phyloP scores from a whole-genome alignment of 2,888 invertebrate genomes.

The Chaitophorus viminalis region DNA sequence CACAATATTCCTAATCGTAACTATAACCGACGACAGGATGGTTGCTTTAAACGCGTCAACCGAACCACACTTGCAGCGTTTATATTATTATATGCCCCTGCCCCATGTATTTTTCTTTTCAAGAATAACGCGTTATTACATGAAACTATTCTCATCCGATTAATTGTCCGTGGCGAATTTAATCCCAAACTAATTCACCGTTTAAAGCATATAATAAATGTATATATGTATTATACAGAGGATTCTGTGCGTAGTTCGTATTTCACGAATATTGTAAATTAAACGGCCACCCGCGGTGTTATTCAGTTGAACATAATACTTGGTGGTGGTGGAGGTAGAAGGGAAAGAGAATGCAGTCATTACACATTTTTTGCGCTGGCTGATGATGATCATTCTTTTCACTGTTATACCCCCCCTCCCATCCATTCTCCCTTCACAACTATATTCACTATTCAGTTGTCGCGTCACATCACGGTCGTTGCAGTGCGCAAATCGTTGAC shows the following conservation, averaged over 20 bases:
- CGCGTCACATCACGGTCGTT: neutral
- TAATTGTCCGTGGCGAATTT: slow-evolving; percentile 61
- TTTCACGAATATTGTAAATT: slow-evolving; percentile 58
- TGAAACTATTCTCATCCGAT: slow-evolving; percentile 51
- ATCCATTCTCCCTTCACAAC: no score
- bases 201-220: slow-evolving; percentile 30
- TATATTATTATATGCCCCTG: neutral
- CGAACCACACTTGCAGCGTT: slow-evolving; percentile 4
- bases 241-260: slow-evolving; percentile 13
- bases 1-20: neutral
- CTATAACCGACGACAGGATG: neutral
- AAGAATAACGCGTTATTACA: slow-evolving; percentile 41
- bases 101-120: neutral
- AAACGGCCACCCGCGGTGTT: slow-evolving; percentile 60
- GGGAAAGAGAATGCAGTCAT: slow-evolving; percentile 6
- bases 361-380: slow-evolving; percentile 29
- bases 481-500: neutral
- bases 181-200: slow-evolving; percentile 57
- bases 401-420: no score
- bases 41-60: neutral
- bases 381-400: no score
- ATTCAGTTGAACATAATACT: neutral
- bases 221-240: neutral
- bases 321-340: neutral
- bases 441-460: no score